A percentile compares a stretch with the other conserved stretches of the same genome.
Evolutionary conservation across 2,888 invertebrate genomes (phyloP).

Genomic region (Drosophila austrosaltans): DNA sequence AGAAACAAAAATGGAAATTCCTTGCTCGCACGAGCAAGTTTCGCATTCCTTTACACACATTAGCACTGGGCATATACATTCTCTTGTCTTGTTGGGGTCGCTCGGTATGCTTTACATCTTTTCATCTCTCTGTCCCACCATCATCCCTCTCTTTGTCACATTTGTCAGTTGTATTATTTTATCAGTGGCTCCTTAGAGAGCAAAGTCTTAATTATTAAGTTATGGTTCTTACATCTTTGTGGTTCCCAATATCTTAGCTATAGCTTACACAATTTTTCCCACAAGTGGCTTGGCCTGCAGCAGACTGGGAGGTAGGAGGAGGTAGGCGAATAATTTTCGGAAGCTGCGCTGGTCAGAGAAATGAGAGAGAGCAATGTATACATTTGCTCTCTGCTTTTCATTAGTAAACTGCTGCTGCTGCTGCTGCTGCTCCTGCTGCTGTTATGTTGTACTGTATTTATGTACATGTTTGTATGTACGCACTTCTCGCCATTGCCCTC

Average conservation of each 20-base stretch:
- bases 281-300: conserved; percentile 8
- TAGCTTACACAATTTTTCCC: not conserved
- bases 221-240: conserved; percentile 1
- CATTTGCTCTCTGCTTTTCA: conserved; percentile 4
- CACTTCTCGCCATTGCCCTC: not conserved
- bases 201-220: conserved; percentile 7
- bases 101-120: not conserved
- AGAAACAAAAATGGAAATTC: conserved; percentile 10
- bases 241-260: not conserved
- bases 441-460: too few relatives aligned
- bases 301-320: not conserved
- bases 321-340: not conserved
- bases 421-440: not conserved
- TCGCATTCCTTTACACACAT: conserved; percentile 36
- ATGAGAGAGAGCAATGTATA: conserved; percentile 10
- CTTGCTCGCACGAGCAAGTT: conserved; percentile 36
- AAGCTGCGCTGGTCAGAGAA: conserved; percentile 9
- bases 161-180: not conserved
- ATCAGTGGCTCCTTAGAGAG: not conserved
- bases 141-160: not conserved
- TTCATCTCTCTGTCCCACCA: not conserved
- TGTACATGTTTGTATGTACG: not conserved
- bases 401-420: not conserved
- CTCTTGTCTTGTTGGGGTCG: not conserved
- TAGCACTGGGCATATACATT: not conserved